Percentiles rank a stretch among this genome's conserved stretches.
phyloP scores from a whole-genome alignment of 1,140 invertebrate genomes.

The Solen grandis region DNA sequence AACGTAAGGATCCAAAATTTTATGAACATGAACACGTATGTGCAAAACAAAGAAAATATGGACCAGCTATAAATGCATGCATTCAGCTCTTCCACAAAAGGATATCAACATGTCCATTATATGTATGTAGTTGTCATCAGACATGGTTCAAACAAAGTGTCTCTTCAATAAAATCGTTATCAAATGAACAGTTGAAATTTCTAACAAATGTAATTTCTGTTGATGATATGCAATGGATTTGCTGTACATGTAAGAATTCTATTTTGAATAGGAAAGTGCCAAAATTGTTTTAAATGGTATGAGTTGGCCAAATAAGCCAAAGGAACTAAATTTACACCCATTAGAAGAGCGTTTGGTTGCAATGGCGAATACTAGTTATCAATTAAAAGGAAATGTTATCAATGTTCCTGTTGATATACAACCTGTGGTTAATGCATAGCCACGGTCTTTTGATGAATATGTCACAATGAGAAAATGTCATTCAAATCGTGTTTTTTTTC shows the following conservation, averaged over 20 bases:
- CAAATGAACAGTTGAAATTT: constrained; percentile 3
- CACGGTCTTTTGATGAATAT: constrained; percentile 33
- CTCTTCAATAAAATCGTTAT: neutral
- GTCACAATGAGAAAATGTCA: no score
- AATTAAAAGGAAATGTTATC: constrained; percentile 57
- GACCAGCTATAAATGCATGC: constrained; percentile 7
- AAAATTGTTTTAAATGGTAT: constrained; percentile 57
- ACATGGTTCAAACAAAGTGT: constrained; percentile 55
- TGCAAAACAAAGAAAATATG: constrained; percentile 13
- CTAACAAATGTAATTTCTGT: constrained; percentile 10
- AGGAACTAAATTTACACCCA: constrained; percentile 51
- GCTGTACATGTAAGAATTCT: constrained; percentile 44
- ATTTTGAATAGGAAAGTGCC: constrained; percentile 44
- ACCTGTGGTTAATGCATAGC: constrained; percentile 50
- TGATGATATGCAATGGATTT: no score
- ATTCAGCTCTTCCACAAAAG: constrained; percentile 23
- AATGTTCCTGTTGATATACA: constrained; percentile 64
- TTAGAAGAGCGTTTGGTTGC: constrained; percentile 58
- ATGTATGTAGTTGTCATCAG: constrained; percentile 53
- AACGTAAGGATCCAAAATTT: constrained; percentile 29
- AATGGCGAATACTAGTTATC: no score
- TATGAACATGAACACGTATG: neutral
- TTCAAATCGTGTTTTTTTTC: no score
- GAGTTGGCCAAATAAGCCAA: constrained; percentile 53
- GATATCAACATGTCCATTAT: constrained; percentile 11